phyloP scores from a whole-genome alignment of 2,797 vertebrate species.

The Coreius guichenoti region DNA sequence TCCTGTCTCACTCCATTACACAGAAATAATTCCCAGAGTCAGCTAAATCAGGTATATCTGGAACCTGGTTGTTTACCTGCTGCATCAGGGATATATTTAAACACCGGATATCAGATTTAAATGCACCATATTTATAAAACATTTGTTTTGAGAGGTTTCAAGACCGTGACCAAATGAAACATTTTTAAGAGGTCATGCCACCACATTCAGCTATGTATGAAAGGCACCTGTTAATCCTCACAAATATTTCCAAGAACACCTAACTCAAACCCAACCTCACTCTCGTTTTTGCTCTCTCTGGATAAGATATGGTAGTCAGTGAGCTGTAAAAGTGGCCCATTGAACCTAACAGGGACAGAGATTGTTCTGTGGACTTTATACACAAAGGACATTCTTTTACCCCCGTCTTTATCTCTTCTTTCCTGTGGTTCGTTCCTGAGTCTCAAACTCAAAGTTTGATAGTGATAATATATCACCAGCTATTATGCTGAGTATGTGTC shows the following conservation, averaged over 20 bases:
- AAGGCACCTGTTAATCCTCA: constrained; percentile 17
- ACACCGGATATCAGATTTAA: neutral
- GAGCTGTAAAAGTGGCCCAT: constrained; percentile 57
- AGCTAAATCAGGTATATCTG: constrained; percentile 21
- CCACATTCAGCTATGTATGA: neutral
- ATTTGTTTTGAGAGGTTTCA: neutral
- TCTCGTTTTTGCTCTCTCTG: constrained; percentile 20
- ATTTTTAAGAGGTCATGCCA: constrained; percentile 11
- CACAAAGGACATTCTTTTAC: constrained; percentile 21
- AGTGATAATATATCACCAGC: constrained; percentile 41
- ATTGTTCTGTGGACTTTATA: constrained; percentile 56
- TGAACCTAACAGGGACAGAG: constrained; percentile 54
- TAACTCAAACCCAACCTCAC: neutral
- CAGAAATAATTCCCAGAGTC: constrained; percentile 10
- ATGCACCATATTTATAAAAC: neutral
- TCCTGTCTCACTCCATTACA: constrained; percentile 28
- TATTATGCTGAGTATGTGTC: constrained; percentile 39
- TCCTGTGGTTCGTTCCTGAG: neutral
- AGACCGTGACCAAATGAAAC: neutral
- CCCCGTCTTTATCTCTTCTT: constrained; percentile 23
- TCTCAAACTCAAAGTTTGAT: constrained; percentile 38
- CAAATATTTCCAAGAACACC: constrained; percentile 29
- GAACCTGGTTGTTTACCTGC: constrained; percentile 12
- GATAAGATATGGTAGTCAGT: constrained; percentile 55
- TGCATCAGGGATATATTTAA: neutral